Conservation (phyloP, 2,888 invertebrate genomes). For the Eupithecia abbreviata region DNA sequence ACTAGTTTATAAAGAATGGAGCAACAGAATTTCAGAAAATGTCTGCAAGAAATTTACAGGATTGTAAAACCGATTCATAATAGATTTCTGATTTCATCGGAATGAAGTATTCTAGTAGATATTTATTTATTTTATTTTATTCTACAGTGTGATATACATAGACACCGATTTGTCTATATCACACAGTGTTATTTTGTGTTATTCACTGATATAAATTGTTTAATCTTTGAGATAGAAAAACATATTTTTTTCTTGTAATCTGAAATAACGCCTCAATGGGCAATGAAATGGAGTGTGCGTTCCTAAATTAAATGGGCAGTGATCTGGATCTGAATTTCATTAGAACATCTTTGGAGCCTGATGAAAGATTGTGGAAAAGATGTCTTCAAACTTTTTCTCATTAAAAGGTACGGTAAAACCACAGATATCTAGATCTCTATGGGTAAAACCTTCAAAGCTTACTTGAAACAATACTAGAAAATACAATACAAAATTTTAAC, state of each 20-base stretch:
- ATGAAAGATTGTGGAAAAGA: background rate
- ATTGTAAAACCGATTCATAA: no score
- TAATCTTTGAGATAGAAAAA: background rate
- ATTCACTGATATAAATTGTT: no score
- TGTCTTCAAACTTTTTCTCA: background rate
- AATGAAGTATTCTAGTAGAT: no score
- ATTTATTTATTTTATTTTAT: no score
- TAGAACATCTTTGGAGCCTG: background rate
- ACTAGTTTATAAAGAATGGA: no score
- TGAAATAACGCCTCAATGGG: conserved; percentile 5
- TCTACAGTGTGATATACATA: no score
- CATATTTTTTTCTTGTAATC: background rate
- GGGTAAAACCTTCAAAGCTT: background rate
- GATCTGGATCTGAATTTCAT: conserved; percentile 6
- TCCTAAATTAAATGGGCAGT: conserved; percentile 8
- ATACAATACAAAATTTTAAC: background rate
- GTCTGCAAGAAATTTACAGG: no score
- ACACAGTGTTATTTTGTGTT: no score
- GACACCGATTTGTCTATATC: no score
- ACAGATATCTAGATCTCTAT: no score
- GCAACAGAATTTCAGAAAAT: no score
- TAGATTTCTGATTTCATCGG: no score
- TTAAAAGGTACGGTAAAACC: background rate
- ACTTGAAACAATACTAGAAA: background rate
- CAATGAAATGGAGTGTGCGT: conserved; percentile 12